Evolutionary conservation across 2,113 vertebrate genomes (phyloP).

Genomic region (Erinaceus europaeus): DNA sequence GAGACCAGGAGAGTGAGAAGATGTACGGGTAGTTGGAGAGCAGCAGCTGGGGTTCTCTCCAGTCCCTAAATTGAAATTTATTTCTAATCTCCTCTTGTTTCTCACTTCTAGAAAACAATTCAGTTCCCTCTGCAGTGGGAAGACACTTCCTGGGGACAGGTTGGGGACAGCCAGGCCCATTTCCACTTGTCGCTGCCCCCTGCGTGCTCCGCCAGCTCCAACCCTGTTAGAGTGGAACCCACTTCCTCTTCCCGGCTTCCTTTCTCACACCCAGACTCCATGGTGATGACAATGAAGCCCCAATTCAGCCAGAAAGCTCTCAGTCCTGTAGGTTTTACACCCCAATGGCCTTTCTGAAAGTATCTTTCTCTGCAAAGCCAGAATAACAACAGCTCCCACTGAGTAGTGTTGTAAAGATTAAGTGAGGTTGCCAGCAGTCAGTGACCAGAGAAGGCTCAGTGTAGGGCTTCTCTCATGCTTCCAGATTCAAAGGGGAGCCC

Average conservation of each 20-base stretch:
- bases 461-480: background rate
- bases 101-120: constrained; percentile 37
- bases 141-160: background rate
- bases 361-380: background rate
- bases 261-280: background rate
- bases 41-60: constrained; percentile 39
- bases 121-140: background rate
- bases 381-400: background rate
- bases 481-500: background rate
- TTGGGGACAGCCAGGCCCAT: background rate
- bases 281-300: too few relatives aligned
- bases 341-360: background rate
- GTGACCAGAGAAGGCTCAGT: background rate
- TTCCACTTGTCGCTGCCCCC: background rate
- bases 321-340: background rate
- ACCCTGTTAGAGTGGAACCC: background rate
- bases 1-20: background rate
- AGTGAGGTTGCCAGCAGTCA: background rate
- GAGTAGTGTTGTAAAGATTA: too few relatives aligned
- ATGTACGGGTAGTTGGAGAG: background rate
- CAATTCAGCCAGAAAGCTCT: too few relatives aligned
- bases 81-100: constrained; percentile 40
- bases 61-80: constrained; percentile 44
- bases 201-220: background rate
- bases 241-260: background rate